Percentiles rank a stretch among this genome's conserved stretches.
Evolutionary conservation across 2,888 invertebrate species (phyloP).

Genomic region (Diarsia rubi): DNA sequence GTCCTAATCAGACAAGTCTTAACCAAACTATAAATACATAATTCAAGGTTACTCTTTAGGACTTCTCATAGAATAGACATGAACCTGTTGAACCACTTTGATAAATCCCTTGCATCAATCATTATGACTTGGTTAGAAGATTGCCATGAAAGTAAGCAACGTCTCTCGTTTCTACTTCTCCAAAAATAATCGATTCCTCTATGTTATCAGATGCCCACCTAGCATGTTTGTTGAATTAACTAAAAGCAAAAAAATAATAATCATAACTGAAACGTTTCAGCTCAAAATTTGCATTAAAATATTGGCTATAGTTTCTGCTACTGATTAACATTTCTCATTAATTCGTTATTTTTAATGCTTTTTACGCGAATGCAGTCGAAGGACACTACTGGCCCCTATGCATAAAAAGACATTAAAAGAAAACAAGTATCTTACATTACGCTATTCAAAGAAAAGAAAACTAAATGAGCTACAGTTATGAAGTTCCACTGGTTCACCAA

Average conservation of each 20-base stretch:
- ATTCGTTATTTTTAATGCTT: constrained; percentile 76
- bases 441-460: constrained; percentile 74
- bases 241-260: constrained; percentile 79
- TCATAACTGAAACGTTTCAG: constrained; percentile 72
- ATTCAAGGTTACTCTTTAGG: constrained; percentile 1
- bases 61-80: neutral
- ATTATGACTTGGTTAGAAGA: constrained; percentile 27
- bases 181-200: constrained; percentile 54
- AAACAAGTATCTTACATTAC: constrained; percentile 72
- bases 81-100: constrained; percentile 12
- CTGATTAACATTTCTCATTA: constrained; percentile 75
- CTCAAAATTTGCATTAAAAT: constrained; percentile 52
- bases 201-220: constrained; percentile 72
- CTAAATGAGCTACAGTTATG: constrained; percentile 80
- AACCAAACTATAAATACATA: constrained; percentile 22
- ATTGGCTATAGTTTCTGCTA: constrained; percentile 66
- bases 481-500: constrained; percentile 78
- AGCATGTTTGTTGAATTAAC: constrained; percentile 74
- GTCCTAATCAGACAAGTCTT: constrained; percentile 33
- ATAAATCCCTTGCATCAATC: constrained; percentile 18
- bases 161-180: constrained; percentile 14
- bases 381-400: constrained; percentile 41
- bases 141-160: constrained; percentile 42
- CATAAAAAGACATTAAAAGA: constrained; percentile 76
- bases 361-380: constrained; percentile 64